Evolutionary conservation across 92 coral and sea anemone species (phyloP).

Genomic region (Phymanthus crucifer): DNA sequence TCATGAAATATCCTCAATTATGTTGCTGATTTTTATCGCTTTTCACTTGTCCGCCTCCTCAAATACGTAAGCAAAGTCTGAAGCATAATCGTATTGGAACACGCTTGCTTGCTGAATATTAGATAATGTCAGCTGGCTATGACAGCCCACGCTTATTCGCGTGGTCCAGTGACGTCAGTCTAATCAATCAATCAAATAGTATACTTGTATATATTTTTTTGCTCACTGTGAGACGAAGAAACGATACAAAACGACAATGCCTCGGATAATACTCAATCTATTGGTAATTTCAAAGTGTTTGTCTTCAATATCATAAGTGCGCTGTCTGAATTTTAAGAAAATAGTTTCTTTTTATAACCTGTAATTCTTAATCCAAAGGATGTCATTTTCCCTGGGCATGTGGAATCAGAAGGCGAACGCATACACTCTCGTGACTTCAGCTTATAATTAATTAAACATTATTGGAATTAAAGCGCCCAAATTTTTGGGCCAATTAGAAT

Average conservation of each 20-base stretch:
- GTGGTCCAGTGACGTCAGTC: slow-evolving; percentile 31
- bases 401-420: neutral
- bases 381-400: too few relatives aligned
- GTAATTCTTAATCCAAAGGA: too few relatives aligned
- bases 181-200: slow-evolving; percentile 23
- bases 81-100: slow-evolving; percentile 1
- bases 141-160: slow-evolving; percentile 29
- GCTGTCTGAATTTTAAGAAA: neutral
- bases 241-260: slow-evolving; percentile 11
- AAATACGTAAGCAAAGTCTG: slow-evolving; percentile 15
- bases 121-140: neutral
- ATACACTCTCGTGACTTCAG: neutral
- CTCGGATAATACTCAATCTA: neutral
- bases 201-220: neutral
- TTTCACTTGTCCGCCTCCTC: slow-evolving; percentile 17
- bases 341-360: neutral
- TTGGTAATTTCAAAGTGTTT: neutral
- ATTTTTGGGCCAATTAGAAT: neutral
- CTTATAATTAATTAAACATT: neutral
- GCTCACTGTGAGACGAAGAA: neutral
- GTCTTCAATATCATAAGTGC: neutral
- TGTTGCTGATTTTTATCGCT: slow-evolving; percentile 1
- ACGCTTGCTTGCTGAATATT: neutral
- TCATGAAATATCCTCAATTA: slow-evolving; percentile 3
- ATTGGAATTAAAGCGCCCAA: neutral